Evolutionary conservation across 2,888 invertebrate genomes (phyloP), one percentile per base, ranked within the genome.

Genomic region (Nomada flava): DNA sequence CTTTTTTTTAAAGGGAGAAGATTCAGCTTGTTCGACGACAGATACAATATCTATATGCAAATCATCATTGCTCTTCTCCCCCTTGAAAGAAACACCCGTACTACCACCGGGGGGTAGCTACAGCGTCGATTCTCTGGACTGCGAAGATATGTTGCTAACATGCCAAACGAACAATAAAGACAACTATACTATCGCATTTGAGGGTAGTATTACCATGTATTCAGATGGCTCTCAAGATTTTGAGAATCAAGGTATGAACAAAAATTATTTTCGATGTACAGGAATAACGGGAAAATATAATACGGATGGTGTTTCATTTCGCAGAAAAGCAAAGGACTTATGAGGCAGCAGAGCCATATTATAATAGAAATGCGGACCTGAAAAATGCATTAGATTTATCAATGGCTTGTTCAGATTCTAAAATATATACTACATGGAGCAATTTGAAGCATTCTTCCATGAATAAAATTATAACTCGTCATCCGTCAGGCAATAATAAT

Each of bases 181-280:
- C 94, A 98, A 98, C 95, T 98, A 98, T 93, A 98, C 98, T 85
- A 98, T 98, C 91, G 98, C 98, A 88, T 98, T 98, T 91, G 98
- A 98, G 95, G 98, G 98, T 91, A 97, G 97, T 91, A 95, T 96
- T 89, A 96, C 97, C 86, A 96, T 97, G 95, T 97, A 97, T 94
- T 97, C 97, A 72, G 98, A 98, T 94, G 97, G 92, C 42, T 94
- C 93, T 3, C 93, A 93, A 85, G 93, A 93, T 88, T 94, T 93
- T 79, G 94, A 93, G 79, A 92, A 90, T 82, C 93, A 93, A 89
- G 93, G 93, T 92, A 86, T 3, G 29, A 94, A 94, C 94, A 94
- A 60, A 50, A 20, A 15, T 13, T 9, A 26, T 53, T 62, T 53
- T 13, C 9, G 0, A 23, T 47, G 2, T 26, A 11, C 9, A n/a